Base-by-base conservation (phyloP, 2,888 invertebrate species). In the Patella depressa region DNA sequence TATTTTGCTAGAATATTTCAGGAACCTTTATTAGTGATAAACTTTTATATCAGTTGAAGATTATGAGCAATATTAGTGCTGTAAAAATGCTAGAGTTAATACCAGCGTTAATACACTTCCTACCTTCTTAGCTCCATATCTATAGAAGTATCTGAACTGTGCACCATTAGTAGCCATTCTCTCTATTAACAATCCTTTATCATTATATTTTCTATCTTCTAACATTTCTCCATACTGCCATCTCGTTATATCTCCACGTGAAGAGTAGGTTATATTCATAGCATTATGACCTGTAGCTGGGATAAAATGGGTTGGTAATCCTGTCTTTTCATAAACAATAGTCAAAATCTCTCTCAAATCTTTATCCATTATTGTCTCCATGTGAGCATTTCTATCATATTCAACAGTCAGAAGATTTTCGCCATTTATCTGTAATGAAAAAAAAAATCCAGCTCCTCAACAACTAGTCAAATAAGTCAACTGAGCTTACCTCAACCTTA, bases 141-240 rank as follows among this genome's bases (percentile, higher is more conserved):
- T 96, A 92, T 98, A 98, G 0, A 96, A 95, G 90, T 97, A 98
- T 2, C 96, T 94, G 92, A 97, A 95, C 0, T 95, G 95, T n/a
- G 96, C 96, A 87, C 97, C 97, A 91, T 96, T 95, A 34, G 84
- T 81, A 72, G 95, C 95, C n/a, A 95, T 95, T 70, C 96, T 95
- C 93, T 97, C 96, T 1, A 96, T 95, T 65, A 98, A 92, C 88
- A 97, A 93, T 0, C 98, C 97, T 15, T 84, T 82, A 86, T 96
- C 96, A 0, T 97, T 97, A 90, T 98, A 98, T 80, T 95, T 95
- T 88, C 96, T 96, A 0, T 95, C 95, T 79, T 95, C 97, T 87
- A 95, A 95, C 9, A 98, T 93, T 81, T 96, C 96, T 45, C 97
- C 98, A 96, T 97, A 97, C 89, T 95, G 95, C 97, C 97, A 97